A percentile compares a stretch with the other conserved stretches of the same genome.
phyloP scores from a whole-genome alignment of 2,888 invertebrate species.

The Drosophila siamana region DNA sequence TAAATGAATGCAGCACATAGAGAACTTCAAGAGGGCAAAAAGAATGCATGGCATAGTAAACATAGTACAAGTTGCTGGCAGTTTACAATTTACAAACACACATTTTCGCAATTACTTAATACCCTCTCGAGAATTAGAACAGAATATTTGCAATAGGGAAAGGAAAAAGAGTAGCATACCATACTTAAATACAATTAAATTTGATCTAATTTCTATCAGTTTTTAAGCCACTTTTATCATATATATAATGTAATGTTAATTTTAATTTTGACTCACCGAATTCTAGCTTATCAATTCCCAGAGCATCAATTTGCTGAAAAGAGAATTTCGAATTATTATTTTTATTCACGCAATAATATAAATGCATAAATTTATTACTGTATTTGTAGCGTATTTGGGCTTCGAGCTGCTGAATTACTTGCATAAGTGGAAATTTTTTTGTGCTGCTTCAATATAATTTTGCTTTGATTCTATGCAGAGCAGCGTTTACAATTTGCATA shows the following conservation, averaged over 20 bases:
- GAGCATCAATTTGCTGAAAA: no score
- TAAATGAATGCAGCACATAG: not conserved
- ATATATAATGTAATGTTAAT: no score
- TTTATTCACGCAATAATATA: no score
- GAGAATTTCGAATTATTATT: no score
- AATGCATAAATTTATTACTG: not conserved
- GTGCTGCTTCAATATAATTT: constrained; percentile 22
- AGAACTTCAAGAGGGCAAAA: not conserved
- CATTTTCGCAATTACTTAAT: constrained; percentile 2
- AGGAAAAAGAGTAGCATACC: not conserved
- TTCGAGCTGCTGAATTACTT: not conserved
- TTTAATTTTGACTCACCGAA: no score
- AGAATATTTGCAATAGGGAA: not conserved
- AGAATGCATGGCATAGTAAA: not conserved
- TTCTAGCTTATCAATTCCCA: no score
- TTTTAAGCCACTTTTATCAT: no score
- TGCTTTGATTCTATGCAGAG: constrained; percentile 45
- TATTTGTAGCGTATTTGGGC: not conserved
- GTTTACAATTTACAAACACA: not conserved
- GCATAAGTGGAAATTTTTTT: not conserved
- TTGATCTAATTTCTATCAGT: no score
- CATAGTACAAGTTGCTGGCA: not conserved
- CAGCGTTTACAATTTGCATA: constrained; percentile 55
- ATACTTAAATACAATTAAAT: no score
- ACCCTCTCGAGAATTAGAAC: not conserved